These are phyloP conservation scores for Mesitornis unicolor DNA, from an alignment of 2,113 vertebrate species.

Conservation along the genomic window DNA sequence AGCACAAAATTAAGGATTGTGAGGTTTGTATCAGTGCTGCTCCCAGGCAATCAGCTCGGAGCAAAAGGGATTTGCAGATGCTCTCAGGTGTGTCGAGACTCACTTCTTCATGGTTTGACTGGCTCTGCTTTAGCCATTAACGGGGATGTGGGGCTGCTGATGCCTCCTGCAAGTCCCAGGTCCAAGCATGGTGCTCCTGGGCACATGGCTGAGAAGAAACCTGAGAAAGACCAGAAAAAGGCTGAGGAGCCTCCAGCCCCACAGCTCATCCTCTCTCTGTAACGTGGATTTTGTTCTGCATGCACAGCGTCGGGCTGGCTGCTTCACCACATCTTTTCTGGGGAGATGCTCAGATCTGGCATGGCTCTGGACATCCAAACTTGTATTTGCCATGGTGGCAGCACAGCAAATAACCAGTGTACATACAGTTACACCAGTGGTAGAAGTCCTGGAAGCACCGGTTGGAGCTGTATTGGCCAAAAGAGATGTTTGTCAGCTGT, in stretches of 20 bases:
- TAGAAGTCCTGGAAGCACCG: neutral
- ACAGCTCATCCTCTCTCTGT: neutral
- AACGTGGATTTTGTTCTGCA: neutral
- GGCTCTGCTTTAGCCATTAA: neutral
- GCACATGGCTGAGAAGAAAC: neutral
- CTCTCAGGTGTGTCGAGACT: neutral
- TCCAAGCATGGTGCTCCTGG: fast-evolving
- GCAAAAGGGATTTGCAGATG: neutral
- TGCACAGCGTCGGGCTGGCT: fast-evolving
- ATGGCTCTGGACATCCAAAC: neutral
- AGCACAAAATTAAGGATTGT: neutral
- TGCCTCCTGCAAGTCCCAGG: neutral
- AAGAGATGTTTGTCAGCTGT: neutral
- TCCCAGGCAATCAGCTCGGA: fast-evolving
- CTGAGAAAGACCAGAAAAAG: fast-evolving
- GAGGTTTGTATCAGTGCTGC: neutral
- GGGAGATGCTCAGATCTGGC: neutral
- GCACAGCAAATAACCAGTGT: neutral
- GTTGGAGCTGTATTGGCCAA: neutral
- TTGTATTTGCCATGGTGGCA: neutral
- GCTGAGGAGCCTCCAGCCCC: neutral
- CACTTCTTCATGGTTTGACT: neutral
- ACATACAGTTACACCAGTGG: neutral
- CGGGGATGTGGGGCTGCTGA: neutral
- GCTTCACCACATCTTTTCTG: neutral